Evolutionary conservation across 35 echinoderm and acorn worm species (phyloP).

Genomic region (Amphiura filiformis): DNA sequence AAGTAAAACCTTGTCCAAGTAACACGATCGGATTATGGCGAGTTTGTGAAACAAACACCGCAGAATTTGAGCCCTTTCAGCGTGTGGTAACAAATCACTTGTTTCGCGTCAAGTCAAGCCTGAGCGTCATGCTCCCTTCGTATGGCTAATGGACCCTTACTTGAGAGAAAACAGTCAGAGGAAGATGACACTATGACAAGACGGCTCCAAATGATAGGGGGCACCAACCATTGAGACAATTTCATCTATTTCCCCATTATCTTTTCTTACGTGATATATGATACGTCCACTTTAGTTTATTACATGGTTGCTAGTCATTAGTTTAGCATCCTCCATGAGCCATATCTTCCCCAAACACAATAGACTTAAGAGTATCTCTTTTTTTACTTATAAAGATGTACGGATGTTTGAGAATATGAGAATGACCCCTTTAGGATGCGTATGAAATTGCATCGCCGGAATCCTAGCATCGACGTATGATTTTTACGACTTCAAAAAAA

Average conservation of each 20-base stretch:
- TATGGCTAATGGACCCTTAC: conserved; percentile 3
- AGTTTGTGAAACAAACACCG: background rate
- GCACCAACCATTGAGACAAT: background rate
- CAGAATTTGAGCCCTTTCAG: background rate
- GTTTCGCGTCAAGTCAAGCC: background rate
- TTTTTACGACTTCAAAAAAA: no score
- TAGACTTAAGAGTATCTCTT: no score
- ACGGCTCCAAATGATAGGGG: background rate
- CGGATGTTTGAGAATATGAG: no score
- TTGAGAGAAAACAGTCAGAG: background rate
- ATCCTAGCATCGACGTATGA: no score
- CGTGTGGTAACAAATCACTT: background rate
- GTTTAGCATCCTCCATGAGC: no score
- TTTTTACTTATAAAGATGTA: no score
- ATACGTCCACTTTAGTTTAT: background rate
- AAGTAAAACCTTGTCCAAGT: background rate
- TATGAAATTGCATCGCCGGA: no score
- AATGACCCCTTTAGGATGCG: no score
- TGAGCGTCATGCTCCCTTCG: background rate
- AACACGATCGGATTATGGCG: background rate
- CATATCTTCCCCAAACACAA: no score
- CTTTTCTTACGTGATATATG: background rate
- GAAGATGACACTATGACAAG: background rate
- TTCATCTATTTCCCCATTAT: background rate
- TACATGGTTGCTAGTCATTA: background rate